Evolutionary conservation across 2,113 vertebrate genomes (phyloP).

Genomic region (Syngnathoides biaculeatus): DNA sequence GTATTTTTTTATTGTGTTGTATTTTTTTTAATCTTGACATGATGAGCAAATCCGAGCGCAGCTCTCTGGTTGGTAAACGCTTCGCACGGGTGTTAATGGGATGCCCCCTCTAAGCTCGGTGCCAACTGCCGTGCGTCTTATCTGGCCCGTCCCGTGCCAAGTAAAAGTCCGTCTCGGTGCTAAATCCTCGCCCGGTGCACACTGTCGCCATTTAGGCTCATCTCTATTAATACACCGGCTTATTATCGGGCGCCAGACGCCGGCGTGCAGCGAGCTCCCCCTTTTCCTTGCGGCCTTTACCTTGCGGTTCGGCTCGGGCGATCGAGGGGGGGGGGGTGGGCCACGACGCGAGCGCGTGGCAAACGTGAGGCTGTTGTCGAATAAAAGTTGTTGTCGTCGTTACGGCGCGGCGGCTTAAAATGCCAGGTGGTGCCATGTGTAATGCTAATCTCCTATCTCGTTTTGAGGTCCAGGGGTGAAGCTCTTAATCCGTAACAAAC

Average conservation of each 20-base stretch:
- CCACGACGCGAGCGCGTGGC: slow-evolving; percentile 38
- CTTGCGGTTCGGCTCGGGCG: not conserved
- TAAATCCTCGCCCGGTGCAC: slow-evolving; percentile 42
- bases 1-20: slow-evolving; percentile 3
- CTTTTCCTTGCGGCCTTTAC: slow-evolving; percentile 12
- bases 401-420: slow-evolving; percentile 68
- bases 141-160: slow-evolving; percentile 43
- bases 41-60: slow-evolving; percentile 15
- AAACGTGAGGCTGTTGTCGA: slow-evolving; percentile 65
- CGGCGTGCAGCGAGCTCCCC: slow-evolving; percentile 22
- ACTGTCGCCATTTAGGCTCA: slow-evolving; percentile 47
- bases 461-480: slow-evolving; percentile 72
- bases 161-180: slow-evolving; percentile 46
- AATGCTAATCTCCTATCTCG: slow-evolving; percentile 70
- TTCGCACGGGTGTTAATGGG: slow-evolving; percentile 53
- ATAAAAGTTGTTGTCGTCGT: slow-evolving; percentile 73
- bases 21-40: slow-evolving; percentile 18
- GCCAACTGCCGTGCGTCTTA: slow-evolving; percentile 42
- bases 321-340: slow-evolving; percentile 2
- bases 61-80: slow-evolving; percentile 34
- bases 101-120: slow-evolving; percentile 45
- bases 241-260: slow-evolving; percentile 35
- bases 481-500: slow-evolving; percentile 72
- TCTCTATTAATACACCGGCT: slow-evolving; percentile 51
- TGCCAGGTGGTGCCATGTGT: slow-evolving; percentile 74